phyloP scores from a whole-genome alignment of 2,113 vertebrate genomes.

The Crocuta crocuta region DNA sequence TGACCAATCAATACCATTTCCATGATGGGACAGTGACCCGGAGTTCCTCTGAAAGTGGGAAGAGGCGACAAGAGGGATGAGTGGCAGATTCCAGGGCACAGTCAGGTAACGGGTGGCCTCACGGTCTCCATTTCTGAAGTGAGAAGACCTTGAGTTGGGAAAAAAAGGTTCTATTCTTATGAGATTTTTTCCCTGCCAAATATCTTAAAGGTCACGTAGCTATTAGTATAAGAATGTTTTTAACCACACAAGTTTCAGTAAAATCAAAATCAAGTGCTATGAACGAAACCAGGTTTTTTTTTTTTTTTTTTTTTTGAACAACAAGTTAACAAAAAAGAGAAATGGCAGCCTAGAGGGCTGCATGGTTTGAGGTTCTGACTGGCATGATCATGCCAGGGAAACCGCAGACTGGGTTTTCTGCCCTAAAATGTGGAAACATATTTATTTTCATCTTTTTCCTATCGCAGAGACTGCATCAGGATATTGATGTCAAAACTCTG shows the following conservation, averaged over 20 bases:
- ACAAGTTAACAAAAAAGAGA: conserved; percentile 57
- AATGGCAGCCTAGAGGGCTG: not conserved
- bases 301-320: conserved; percentile 48
- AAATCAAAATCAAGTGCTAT: conserved; percentile 81
- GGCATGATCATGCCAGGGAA: conserved; percentile 51
- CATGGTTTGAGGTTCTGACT: conserved; percentile 47
- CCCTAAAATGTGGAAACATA: conserved; percentile 70
- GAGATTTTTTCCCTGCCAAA: conserved; percentile 62
- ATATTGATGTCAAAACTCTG: conserved; percentile 14
- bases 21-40: not conserved
- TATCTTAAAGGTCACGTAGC: conserved; percentile 81
- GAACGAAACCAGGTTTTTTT: conserved; percentile 70
- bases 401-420: conserved; percentile 74
- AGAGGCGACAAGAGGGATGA: not conserved
- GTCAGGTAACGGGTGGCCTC: not conserved
- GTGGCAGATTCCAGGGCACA: not conserved
- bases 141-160: conserved; percentile 18
- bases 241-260: conserved; percentile 83
- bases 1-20: not conserved
- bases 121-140: not conserved
- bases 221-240: conserved; percentile 79
- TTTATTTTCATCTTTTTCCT: conserved; percentile 77
- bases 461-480: conserved; percentile 48
- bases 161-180: conserved; percentile 43
- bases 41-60: not conserved